These are phyloP conservation scores for Parnassius mnemosyne DNA, from an alignment of 2,888 invertebrate species.

Conservation along the genomic window DNA sequence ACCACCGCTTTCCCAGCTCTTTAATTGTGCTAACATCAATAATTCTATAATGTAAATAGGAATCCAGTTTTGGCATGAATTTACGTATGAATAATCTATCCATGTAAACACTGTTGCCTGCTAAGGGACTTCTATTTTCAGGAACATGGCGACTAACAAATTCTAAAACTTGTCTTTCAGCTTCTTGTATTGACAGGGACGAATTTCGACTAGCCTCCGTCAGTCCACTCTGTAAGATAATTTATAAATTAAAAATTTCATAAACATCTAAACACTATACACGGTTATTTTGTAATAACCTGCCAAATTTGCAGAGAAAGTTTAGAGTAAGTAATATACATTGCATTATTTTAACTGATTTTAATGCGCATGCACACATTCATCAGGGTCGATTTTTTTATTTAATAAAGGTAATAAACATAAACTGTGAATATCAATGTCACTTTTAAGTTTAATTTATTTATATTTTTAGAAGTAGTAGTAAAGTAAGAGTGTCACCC, in stretches of 20 bases:
- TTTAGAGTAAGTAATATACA: too few relatives aligned
- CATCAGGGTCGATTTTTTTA: too few relatives aligned
- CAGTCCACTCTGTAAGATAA: constrained; percentile 86
- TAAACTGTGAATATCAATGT: too few relatives aligned
- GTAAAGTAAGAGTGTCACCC: too few relatives aligned
- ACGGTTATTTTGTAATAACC: too few relatives aligned
- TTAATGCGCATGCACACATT: too few relatives aligned
- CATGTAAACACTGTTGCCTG: constrained; percentile 93
- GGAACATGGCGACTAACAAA: constrained; percentile 83
- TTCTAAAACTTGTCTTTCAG: constrained; percentile 85
- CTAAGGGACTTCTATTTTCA: constrained; percentile 85
- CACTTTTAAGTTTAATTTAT: too few relatives aligned
- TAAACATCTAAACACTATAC: too few relatives aligned
- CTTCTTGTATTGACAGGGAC: constrained; percentile 81
- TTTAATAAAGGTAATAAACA: too few relatives aligned
- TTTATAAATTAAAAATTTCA: neutral
- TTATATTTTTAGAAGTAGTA: too few relatives aligned
- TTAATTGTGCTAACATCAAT: constrained; percentile 96
- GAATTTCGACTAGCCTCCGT: constrained; percentile 87
- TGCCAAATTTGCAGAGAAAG: too few relatives aligned
- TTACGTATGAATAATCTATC: constrained; percentile 91
- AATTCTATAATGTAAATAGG: constrained; percentile 93
- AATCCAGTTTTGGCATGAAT: constrained; percentile 89
- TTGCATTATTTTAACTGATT: too few relatives aligned
- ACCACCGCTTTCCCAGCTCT: constrained; percentile 91